A percentile compares a stretch with the other conserved stretches of the same genome.
Evolutionary conservation across 23 tunicate genomes (phyloP).

Genomic region (Ascidia mentula): DNA sequence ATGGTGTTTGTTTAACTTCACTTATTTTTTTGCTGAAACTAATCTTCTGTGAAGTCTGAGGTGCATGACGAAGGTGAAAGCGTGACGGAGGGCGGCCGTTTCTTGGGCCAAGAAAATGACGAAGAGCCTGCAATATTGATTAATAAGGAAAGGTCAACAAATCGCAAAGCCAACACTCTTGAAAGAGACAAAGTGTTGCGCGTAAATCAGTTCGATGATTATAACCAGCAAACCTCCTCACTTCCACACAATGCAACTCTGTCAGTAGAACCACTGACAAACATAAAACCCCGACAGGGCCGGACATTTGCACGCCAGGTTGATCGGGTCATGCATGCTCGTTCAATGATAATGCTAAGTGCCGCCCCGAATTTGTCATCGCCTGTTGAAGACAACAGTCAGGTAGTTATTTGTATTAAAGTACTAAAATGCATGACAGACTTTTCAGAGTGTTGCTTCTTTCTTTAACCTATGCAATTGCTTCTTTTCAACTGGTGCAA

Average conservation of each 20-base stretch:
- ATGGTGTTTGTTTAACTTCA: neutral
- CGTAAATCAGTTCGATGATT: neutral
- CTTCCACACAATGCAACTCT: conserved; percentile 13
- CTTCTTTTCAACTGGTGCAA: too few relatives aligned
- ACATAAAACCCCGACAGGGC: conserved; percentile 24
- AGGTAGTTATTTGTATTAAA: conserved; percentile 18
- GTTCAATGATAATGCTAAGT: conserved; percentile 50
- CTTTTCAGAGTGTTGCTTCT: too few relatives aligned
- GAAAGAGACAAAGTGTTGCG: conserved; percentile 27
- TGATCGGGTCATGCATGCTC: conserved; percentile 48
- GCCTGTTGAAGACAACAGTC: conserved; percentile 13
- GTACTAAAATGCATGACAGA: too few relatives aligned
- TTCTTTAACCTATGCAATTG: too few relatives aligned
- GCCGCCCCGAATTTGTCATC: neutral
- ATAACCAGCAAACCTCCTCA: conserved; percentile 5
- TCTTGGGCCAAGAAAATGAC: neutral
- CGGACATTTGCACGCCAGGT: conserved; percentile 27
- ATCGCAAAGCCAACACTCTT: conserved; percentile 41
- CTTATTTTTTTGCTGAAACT: neutral
- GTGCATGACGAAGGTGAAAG: conserved; percentile 13
- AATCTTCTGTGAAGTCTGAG: conserved; percentile 13
- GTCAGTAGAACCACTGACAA: conserved; percentile 2
- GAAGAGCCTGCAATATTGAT: neutral
- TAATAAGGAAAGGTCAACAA: neutral
- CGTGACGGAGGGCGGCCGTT: neutral